Evolutionary conservation across 2,113 vertebrate species (phyloP).

Genomic region (Cephalopterus ornatus): DNA sequence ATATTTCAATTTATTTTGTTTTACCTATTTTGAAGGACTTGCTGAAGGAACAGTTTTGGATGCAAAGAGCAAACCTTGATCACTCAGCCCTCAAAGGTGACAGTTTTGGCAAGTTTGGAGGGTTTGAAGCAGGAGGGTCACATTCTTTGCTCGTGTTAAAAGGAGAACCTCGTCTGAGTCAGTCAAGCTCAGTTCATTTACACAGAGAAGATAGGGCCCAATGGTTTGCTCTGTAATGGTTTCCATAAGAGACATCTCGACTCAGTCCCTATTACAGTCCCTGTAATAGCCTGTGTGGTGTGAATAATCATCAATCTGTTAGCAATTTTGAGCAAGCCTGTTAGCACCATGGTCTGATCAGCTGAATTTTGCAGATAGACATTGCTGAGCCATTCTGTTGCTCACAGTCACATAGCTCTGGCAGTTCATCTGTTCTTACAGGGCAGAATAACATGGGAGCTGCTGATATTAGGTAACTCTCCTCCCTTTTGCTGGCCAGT

Average conservation of each 20-base stretch:
- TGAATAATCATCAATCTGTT: slow-evolving; percentile 9
- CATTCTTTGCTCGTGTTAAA: background rate
- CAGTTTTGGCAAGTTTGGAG: background rate
- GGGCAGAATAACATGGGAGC: accelerated
- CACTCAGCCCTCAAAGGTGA: background rate
- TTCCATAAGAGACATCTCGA: slow-evolving; percentile 5
- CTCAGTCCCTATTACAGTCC: background rate
- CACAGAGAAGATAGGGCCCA: background rate
- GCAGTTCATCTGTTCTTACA: background rate
- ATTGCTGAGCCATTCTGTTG: accelerated
- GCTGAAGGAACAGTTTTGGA: background rate
- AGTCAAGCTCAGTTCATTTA: background rate
- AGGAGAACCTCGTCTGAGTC: background rate
- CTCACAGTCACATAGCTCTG: background rate
- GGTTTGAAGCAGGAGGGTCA: background rate
- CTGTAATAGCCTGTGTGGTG: background rate
- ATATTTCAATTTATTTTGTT: slow-evolving; percentile 12
- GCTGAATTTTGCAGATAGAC: background rate
- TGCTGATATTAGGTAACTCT: background rate
- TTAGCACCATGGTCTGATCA: background rate
- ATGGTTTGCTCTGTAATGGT: background rate
- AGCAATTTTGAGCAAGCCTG: slow-evolving; percentile 10
- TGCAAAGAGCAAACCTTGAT: background rate
- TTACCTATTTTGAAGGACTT: background rate
- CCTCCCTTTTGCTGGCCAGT: background rate